Conservation (phyloP, 2,797 vertebrate genomes). For the Premnoplex brunnescens region DNA sequence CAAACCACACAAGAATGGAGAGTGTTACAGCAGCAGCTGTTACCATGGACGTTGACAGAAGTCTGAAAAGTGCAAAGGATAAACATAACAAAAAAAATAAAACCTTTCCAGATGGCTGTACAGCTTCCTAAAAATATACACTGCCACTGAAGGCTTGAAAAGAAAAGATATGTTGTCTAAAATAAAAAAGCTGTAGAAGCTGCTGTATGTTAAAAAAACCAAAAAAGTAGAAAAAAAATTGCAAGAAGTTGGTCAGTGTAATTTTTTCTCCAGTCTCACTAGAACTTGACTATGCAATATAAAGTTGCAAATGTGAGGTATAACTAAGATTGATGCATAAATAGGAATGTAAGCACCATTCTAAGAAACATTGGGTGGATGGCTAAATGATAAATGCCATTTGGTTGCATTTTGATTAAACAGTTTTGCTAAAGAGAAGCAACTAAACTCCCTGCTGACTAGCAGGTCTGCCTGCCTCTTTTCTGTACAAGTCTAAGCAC, state of each 20-base stretch:
- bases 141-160: constrained; percentile 18
- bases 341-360: background rate
- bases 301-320: background rate
- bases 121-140: constrained; percentile 37
- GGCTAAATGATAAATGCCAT: background rate
- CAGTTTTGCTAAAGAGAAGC: background rate
- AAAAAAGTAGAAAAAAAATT: background rate
- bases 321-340: background rate
- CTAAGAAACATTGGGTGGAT: background rate
- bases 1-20: constrained; percentile 21
- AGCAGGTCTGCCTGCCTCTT: background rate
- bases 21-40: constrained; percentile 52
- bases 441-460: background rate
- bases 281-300: background rate
- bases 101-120: constrained; percentile 50
- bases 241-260: background rate
- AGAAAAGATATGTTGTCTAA: background rate
- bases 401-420: background rate
- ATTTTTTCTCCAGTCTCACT: background rate
- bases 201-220: background rate
- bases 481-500: background rate
- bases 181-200: background rate
- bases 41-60: constrained; percentile 44
- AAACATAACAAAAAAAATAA: constrained; percentile 54
- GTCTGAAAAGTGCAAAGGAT: constrained; percentile 59